Percentiles rank a stretch among this genome's conserved stretches.
phyloP scores from a whole-genome alignment of 2,113 vertebrate genomes.

The Mellivora capensis region DNA sequence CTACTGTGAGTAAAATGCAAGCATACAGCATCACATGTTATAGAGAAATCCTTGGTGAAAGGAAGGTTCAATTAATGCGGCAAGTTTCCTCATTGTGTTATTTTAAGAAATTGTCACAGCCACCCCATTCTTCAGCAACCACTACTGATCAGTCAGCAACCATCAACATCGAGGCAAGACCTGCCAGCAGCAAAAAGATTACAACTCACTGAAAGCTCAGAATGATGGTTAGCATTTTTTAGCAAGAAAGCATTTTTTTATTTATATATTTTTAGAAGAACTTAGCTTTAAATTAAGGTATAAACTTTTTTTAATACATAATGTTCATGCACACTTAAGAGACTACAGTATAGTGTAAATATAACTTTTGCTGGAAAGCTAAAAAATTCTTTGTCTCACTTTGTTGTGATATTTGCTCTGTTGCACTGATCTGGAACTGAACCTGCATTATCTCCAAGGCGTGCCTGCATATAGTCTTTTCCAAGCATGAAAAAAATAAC shows the following conservation, averaged over 20 bases:
- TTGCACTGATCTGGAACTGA: neutral
- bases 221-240: neutral
- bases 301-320: neutral
- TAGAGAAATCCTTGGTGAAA: neutral
- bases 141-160: neutral
- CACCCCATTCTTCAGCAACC: neutral
- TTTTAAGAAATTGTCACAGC: neutral
- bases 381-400: neutral
- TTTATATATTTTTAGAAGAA: neutral
- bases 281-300: neutral
- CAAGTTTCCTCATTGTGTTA: neutral
- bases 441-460: neutral
- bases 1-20: neutral
- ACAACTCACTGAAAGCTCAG: neutral
- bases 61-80: neutral
- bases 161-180: too few species aligned
- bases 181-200: neutral
- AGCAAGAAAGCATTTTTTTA: neutral
- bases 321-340: neutral
- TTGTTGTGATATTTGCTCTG: neutral
- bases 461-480: neutral
- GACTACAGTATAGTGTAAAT: neutral
- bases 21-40: neutral
- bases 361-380: neutral
- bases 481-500: neutral